Conservation (phyloP, 2,113 vertebrate genomes). For the Neodontobutis hainanensis region DNA sequence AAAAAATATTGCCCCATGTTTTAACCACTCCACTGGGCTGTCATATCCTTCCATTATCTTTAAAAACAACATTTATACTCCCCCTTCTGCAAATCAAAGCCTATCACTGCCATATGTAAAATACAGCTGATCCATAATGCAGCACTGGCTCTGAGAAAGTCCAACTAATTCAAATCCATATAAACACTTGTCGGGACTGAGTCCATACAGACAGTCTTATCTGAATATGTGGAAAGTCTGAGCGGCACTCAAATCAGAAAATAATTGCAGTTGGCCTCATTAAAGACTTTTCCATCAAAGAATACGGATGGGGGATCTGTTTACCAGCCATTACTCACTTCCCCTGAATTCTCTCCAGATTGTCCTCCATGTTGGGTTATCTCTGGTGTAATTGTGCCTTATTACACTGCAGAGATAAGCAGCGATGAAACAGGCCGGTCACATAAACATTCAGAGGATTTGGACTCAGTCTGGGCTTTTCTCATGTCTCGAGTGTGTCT, state of each 20-base stretch:
- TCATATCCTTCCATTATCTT: too few relatives aligned
- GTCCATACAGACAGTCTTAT: conserved; percentile 38
- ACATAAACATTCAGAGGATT: conserved; percentile 72
- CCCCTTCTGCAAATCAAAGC: too few relatives aligned
- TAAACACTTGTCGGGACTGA: conserved; percentile 26
- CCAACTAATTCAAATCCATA: neutral
- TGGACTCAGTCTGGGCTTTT: conserved; percentile 30
- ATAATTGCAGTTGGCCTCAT: conserved; percentile 49
- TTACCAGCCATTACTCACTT: conserved; percentile 69
- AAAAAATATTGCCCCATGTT: too few relatives aligned
- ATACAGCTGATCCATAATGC: neutral
- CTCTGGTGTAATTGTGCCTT: conserved; percentile 69
- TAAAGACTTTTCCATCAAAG: conserved; percentile 64
- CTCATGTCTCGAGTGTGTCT: conserved; percentile 23
- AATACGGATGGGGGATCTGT: conserved; percentile 44
- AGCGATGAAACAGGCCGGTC: conserved; percentile 57
- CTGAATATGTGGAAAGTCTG: conserved; percentile 57
- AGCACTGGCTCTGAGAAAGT: neutral
- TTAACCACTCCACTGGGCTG: too few relatives aligned
- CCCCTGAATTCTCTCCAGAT: conserved; percentile 43
- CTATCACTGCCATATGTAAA: conserved; percentile 15
- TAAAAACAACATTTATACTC: too few relatives aligned
- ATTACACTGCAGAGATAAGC: conserved; percentile 69
- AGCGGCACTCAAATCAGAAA: conserved; percentile 52
- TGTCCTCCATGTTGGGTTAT: conserved; percentile 50